These are phyloP conservation scores for Scortum barcoo DNA, from an alignment of 2,113 vertebrate species.

Conservation along the genomic window DNA sequence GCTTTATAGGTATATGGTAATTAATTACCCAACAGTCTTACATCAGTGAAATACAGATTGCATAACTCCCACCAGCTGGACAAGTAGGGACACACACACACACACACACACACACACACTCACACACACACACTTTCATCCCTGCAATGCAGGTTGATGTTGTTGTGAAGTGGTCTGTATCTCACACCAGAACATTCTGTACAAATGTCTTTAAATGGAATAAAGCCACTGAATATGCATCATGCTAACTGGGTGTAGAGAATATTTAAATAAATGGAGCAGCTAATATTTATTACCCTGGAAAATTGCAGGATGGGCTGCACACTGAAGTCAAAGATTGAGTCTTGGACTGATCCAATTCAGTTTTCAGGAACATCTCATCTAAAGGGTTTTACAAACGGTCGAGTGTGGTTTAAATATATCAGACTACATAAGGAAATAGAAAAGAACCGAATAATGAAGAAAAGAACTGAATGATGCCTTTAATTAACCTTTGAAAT, in stretches of 20 bases:
- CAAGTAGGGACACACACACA: conserved; percentile 13
- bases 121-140: not conserved
- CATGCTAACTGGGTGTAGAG: not conserved
- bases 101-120: conserved; percentile 1
- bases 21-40: conserved; percentile 46
- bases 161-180: conserved; percentile 24
- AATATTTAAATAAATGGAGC: conserved; percentile 25
- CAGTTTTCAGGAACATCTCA: not conserved
- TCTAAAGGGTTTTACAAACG: not conserved
- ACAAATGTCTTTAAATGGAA: conserved; percentile 16
- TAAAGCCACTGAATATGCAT: conserved; percentile 27
- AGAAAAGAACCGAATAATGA: not conserved
- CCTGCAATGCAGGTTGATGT: conserved; percentile 39
- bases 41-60: conserved; percentile 50
- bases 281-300: conserved; percentile 10
- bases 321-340: not conserved
- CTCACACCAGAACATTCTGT: conserved; percentile 29
- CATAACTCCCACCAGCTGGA: conserved; percentile 67
- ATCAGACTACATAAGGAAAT: not conserved
- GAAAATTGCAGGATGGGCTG: conserved; percentile 10
- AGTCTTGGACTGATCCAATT: not conserved
- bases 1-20: not conserved
- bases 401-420: not conserved
- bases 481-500: not conserved
- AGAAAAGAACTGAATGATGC: not conserved